Conservation (phyloP, 1,140 invertebrate genomes). For the Drosophila burlai region DNA sequence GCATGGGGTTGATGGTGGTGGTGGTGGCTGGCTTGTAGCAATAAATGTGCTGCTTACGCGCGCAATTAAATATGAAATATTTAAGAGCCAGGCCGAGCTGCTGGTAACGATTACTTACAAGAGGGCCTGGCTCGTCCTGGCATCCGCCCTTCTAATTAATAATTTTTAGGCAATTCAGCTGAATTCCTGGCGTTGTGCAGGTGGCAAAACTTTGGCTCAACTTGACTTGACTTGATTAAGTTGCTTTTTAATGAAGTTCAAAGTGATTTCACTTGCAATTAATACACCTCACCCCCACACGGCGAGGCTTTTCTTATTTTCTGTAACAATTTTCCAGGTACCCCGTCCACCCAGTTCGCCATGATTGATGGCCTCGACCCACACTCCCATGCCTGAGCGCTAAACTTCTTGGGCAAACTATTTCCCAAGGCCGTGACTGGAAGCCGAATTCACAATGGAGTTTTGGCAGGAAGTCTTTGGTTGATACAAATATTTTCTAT, state of each 20-base stretch:
- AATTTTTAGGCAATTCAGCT: constrained; percentile 81
- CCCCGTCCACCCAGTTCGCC: neutral
- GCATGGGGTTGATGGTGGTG: neutral
- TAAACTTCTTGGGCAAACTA: constrained; percentile 40
- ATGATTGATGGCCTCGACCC: constrained; percentile 30
- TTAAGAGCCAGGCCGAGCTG: constrained; percentile 51
- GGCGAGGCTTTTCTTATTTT: neutral
- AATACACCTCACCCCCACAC: constrained; percentile 50
- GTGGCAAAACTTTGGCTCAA: constrained; percentile 59
- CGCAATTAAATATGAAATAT: constrained; percentile 83
- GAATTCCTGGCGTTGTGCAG: constrained; percentile 30
- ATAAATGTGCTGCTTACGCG: constrained; percentile 77
- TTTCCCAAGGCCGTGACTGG: constrained; percentile 4
- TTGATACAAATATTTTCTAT: neutral
- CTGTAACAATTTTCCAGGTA: neutral
- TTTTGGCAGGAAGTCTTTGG: neutral
- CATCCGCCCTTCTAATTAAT: constrained; percentile 63
- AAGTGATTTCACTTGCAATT: constrained; percentile 80
- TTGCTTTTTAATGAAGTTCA: constrained; percentile 82
- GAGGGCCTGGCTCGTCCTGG: no score
- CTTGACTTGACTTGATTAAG: constrained; percentile 75
- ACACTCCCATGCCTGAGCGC: neutral
- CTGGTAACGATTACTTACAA: constrained; percentile 2
- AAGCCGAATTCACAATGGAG: neutral
- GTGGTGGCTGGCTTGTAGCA: constrained; percentile 18